These are phyloP conservation scores for Teinopalpus imperialis DNA, from an alignment of 2,888 invertebrate species.

Conservation along the genomic window DNA sequence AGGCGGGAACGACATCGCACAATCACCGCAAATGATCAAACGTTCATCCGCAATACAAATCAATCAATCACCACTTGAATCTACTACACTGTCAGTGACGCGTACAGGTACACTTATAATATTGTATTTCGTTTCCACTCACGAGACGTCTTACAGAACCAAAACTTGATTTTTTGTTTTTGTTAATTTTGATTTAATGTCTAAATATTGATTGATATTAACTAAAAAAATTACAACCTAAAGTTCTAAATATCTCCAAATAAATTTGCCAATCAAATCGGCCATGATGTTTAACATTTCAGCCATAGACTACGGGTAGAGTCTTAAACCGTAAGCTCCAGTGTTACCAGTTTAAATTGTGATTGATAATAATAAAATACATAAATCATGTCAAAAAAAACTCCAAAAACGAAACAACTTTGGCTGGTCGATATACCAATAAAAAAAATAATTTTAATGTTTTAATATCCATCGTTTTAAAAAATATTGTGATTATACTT, in stretches of 20 bases:
- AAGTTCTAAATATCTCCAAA: constrained; percentile 31
- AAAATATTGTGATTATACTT: too few relatives aligned
- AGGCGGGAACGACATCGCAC: constrained; percentile 93
- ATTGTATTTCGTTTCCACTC: constrained; percentile 1
- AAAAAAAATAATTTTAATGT: too few relatives aligned
- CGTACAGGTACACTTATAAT: constrained; percentile 31
- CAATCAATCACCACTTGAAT: constrained; percentile 27
- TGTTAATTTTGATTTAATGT: neutral
- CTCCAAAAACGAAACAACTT: too few relatives aligned
- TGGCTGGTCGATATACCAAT: too few relatives aligned
- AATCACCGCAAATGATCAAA: constrained; percentile 29
- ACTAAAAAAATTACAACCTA: constrained; percentile 24
- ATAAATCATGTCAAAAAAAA: too few relatives aligned
- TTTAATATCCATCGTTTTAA: too few relatives aligned
- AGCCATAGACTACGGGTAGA: too few relatives aligned
- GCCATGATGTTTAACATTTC: constrained; percentile 34
- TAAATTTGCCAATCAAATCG: constrained; percentile 31
- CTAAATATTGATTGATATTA: constrained; percentile 5
- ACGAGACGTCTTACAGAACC: constrained; percentile 4
- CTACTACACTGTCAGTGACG: constrained; percentile 30
- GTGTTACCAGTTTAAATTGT: too few relatives aligned
- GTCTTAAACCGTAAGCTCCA: too few relatives aligned
- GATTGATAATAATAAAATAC: too few relatives aligned
- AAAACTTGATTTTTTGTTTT: neutral
- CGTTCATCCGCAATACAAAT: constrained; percentile 31